Conservation (phyloP, 2,113 vertebrate species). For the Pseudopodoces humilis region DNA sequence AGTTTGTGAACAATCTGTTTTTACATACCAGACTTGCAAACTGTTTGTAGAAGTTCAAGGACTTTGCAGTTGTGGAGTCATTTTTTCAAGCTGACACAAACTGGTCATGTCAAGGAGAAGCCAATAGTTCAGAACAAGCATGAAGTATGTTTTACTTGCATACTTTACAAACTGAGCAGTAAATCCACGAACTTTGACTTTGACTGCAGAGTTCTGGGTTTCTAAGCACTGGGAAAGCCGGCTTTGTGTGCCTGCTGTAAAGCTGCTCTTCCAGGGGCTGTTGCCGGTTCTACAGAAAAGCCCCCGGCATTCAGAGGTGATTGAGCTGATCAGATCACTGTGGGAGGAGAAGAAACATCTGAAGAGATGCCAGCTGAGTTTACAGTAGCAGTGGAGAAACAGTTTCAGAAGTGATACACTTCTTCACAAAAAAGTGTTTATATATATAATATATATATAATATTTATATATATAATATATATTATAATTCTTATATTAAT, state of each 20-base stretch:
- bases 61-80: constrained; percentile 26
- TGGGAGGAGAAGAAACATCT: not conserved
- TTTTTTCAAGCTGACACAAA: not conserved
- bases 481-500: too few species aligned
- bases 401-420: not conserved
- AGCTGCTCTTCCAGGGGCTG: not conserved
- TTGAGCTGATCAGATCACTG: not conserved
- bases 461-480: too few species aligned
- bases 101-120: not conserved
- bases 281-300: not conserved
- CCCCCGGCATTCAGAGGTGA: not conserved
- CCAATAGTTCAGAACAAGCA: not conserved
- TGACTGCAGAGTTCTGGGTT: not conserved
- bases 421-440: not conserved
- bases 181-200: not conserved
- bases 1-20: not conserved
- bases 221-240: not conserved
- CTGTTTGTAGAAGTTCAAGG: constrained; percentile 45
- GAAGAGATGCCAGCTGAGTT: constrained; percentile 14
- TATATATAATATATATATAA: too few species aligned
- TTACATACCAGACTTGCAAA: constrained; percentile 13
- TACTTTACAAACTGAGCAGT: not conserved
- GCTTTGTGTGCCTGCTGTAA: not conserved
- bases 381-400: not conserved
- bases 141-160: not conserved